These are phyloP conservation scores for Myocastor coypus DNA, from an alignment of 2,113 vertebrate genomes.

Conservation along the genomic window DNA sequence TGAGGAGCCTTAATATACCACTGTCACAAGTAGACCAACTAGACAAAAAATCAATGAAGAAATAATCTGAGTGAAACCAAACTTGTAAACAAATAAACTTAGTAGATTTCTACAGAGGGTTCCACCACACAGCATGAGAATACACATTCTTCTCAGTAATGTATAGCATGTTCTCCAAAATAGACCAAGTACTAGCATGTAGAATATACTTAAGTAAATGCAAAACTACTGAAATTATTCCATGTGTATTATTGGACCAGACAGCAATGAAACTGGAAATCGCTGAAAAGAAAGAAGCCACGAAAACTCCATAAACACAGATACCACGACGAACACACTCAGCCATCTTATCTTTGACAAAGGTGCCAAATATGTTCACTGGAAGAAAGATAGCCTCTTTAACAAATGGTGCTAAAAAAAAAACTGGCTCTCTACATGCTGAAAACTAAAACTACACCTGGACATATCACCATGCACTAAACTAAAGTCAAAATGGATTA, in stretches of 20 bases:
- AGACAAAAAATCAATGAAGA: background rate
- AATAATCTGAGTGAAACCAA: background rate
- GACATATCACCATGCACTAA: no score
- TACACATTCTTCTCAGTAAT: background rate
- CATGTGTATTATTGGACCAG: background rate
- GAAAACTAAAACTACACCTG: no score
- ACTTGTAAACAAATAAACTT: background rate
- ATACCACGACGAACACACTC: no score
- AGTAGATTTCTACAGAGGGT: background rate
- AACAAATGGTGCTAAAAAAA: no score
- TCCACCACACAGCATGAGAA: background rate
- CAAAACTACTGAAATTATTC: background rate
- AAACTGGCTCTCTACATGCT: no score
- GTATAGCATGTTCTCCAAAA: background rate
- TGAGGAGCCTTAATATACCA: background rate
- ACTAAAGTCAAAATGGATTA: no score
- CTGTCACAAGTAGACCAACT: background rate
- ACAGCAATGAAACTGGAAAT: background rate
- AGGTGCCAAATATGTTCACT: no score
- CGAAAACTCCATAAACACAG: background rate
- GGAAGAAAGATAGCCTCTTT: no score
- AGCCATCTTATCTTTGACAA: no score
- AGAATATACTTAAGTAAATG: background rate
- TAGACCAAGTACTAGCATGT: background rate
- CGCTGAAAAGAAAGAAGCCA: background rate